These are phyloP conservation scores for Gallinago solitaria DNA, from an alignment of 2,797 vertebrate species.

Conservation along the genomic window DNA sequence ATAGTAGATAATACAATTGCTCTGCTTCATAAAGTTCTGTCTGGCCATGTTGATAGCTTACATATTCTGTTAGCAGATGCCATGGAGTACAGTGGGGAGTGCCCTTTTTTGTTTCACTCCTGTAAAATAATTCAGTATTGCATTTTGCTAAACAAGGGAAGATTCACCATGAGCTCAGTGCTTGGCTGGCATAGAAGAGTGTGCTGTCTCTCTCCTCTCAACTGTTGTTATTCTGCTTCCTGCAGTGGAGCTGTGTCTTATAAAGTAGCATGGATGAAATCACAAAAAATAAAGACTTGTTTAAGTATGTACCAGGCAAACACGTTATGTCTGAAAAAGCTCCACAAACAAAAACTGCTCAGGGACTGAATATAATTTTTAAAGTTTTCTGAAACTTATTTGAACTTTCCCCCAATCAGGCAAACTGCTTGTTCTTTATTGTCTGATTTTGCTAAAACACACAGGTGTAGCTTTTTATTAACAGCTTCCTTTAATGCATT, in stretches of 20 bases:
- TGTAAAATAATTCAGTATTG: constrained; percentile 50
- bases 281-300: neutral
- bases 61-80: neutral
- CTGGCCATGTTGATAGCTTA: neutral
- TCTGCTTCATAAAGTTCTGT: neutral
- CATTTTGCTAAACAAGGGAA: constrained; percentile 60
- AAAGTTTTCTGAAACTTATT: neutral
- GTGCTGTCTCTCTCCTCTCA: neutral
- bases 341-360: neutral
- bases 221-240: neutral
- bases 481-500: neutral
- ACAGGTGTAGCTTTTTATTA: neutral
- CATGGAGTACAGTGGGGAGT: neutral
- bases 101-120: neutral
- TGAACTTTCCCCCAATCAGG: neutral
- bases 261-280: neutral
- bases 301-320: neutral
- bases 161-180: constrained; percentile 35
- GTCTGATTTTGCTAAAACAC: neutral
- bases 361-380: neutral
- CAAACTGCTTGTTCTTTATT: neutral
- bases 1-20: neutral
- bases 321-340: neutral
- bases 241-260: neutral
- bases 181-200: neutral